Evolutionary conservation across 1,140 invertebrate species (phyloP).

Genomic region (Elymnias hypermnestra): DNA sequence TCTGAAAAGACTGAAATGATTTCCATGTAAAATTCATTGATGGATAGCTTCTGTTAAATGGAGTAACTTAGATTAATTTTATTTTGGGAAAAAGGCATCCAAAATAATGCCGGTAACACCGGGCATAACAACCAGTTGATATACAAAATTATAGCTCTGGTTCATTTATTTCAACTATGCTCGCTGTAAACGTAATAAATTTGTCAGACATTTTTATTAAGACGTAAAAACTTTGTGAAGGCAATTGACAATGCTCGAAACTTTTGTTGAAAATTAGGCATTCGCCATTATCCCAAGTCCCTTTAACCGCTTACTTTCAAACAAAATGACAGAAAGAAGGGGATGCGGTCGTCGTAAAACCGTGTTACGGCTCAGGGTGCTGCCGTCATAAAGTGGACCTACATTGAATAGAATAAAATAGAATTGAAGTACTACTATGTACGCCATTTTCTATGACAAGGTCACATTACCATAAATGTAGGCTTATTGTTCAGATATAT

Average conservation of each 20-base stretch:
- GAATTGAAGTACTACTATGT: conserved; percentile 19
- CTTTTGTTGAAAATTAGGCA: conserved; percentile 10
- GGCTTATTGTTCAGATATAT: too few species aligned
- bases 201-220: conserved; percentile 2
- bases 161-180: too few species aligned
- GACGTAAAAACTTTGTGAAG: neutral
- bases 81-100: too few species aligned
- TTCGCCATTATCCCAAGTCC: conserved; percentile 15
- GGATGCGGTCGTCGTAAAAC: conserved; percentile 50
- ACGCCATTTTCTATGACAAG: conserved; percentile 16
- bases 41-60: too few species aligned
- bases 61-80: too few species aligned
- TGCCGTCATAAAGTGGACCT: conserved; percentile 43
- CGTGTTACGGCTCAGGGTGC: conserved; percentile 42
- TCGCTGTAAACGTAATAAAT: too few species aligned
- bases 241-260: conserved; percentile 4
- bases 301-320: conserved; percentile 37
- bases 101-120: too few species aligned
- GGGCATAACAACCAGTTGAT: too few species aligned
- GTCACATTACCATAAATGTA: conserved; percentile 17
- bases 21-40: too few species aligned
- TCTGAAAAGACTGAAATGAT: too few species aligned
- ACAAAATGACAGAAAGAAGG: conserved; percentile 44
- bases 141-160: neutral
- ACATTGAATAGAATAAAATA: conserved; percentile 20